Conservation (phyloP, 2,888 invertebrate species). For the Drosophila siamana region DNA sequence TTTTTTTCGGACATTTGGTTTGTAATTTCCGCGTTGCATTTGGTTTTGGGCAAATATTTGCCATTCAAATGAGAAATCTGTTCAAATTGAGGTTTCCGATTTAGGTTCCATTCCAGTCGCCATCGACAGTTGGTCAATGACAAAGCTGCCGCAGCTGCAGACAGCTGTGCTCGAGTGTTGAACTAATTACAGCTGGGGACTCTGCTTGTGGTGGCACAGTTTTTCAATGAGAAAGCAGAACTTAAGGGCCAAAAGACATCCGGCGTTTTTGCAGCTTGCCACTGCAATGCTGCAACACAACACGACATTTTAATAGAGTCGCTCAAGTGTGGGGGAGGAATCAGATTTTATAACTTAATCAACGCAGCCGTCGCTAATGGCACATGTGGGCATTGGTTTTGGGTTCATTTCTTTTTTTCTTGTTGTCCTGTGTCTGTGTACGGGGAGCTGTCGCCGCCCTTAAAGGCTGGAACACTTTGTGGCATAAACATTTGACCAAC, state of each 20-base stretch:
- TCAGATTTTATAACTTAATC: slow-evolving; percentile 76
- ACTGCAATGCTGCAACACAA: no score
- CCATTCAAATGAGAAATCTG: slow-evolving; percentile 79
- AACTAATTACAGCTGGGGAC: slow-evolving; percentile 51
- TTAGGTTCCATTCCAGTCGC: slow-evolving; percentile 53
- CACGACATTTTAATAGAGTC: slow-evolving; percentile 47
- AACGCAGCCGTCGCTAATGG: slow-evolving; percentile 76
- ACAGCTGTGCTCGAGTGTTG: slow-evolving; percentile 64
- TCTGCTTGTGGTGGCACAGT: background rate
- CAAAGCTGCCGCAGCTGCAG: slow-evolving; percentile 13
- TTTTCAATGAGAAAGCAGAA: background rate
- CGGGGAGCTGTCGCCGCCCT: slow-evolving; percentile 33
- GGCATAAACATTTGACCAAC: slow-evolving; percentile 75
- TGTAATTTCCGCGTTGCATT: slow-evolving; percentile 67
- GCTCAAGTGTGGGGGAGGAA: slow-evolving; percentile 26
- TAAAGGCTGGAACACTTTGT: slow-evolving; percentile 64
- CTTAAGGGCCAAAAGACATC: background rate
- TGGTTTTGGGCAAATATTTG: slow-evolving; percentile 74
- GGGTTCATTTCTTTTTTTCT: slow-evolving; percentile 5
- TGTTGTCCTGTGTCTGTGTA: slow-evolving; percentile 12
- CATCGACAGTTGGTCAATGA: slow-evolving; percentile 70
- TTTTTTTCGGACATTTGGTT: slow-evolving; percentile 80
- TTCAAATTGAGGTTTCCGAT: slow-evolving; percentile 46
- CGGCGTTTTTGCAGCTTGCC: background rate
- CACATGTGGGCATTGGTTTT: slow-evolving; percentile 72